Evolutionary conservation across 2,888 invertebrate genomes (phyloP).

Genomic region (Dastarcus helophoroides): DNA sequence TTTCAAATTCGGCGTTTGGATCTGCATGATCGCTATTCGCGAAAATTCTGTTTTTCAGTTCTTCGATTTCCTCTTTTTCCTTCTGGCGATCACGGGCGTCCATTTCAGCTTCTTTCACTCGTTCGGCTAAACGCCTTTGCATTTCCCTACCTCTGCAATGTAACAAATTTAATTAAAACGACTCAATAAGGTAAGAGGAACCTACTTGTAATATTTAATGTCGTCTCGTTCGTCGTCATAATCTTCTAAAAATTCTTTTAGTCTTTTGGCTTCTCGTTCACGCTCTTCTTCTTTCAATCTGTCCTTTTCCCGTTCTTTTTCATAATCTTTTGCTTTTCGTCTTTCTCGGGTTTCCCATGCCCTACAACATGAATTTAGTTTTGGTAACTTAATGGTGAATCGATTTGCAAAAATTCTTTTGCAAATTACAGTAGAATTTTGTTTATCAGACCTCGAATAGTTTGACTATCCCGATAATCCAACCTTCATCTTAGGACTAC

Average conservation of each 20-base stretch:
- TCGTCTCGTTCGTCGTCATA: conserved; percentile 98
- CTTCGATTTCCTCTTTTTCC: conserved; percentile 81
- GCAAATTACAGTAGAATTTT: no score
- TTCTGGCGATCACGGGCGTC: conserved; percentile 84
- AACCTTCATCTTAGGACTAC: no score
- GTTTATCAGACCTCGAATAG: no score
- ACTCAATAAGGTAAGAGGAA: conserved; percentile 10
- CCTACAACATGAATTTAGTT: no score
- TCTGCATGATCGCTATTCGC: conserved; percentile 54
- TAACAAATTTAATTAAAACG: conserved; percentile 1
- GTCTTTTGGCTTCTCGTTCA: conserved; percentile 80
- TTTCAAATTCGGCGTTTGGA: conserved; percentile 53
- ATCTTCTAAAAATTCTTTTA: conserved; percentile 97
- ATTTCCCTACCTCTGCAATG: conserved; percentile 66
- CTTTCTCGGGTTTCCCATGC: conserved; percentile 85
- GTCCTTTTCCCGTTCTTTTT: conserved; percentile 77
- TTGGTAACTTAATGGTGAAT: no score
- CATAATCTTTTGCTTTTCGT: conserved; percentile 82
- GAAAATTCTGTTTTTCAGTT: conserved; percentile 66
- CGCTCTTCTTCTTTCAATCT: conserved; percentile 75
- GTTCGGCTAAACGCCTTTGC: conserved; percentile 78
- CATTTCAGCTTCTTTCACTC: conserved; percentile 85
- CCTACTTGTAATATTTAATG: conserved; percentile 86
- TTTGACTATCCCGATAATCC: no score
- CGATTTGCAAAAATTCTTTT: no score